phyloP scores from a whole-genome alignment of 2,888 invertebrate genomes.

The Actias luna region DNA sequence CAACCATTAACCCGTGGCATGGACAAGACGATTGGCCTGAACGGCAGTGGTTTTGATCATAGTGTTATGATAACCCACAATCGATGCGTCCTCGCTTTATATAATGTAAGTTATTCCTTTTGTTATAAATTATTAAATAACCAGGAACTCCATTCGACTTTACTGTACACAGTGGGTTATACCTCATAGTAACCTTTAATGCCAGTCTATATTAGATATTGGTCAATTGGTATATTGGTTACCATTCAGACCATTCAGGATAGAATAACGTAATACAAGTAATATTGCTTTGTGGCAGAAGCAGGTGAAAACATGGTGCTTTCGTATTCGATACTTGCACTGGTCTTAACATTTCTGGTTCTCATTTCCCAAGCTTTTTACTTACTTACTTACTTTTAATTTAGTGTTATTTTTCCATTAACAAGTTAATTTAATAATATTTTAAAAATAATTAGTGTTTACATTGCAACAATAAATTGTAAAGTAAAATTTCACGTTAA shows the following conservation, averaged over 20 bases:
- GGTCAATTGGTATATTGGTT: not conserved
- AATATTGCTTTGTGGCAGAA: not conserved
- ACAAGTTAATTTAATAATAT: not conserved
- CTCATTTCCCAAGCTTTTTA: not conserved
- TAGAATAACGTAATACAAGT: not conserved
- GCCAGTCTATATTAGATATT: too few relatives aligned
- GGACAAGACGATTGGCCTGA: constrained; percentile 30
- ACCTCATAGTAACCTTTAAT: too few relatives aligned
- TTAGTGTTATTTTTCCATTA: too few relatives aligned
- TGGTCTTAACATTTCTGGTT: not conserved
- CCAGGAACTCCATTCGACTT: too few relatives aligned
- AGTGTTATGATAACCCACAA: constrained; percentile 51
- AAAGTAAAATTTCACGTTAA: too few relatives aligned
- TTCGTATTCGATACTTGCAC: not conserved
- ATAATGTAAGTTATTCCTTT: constrained; percentile 51
- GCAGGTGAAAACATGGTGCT: not conserved
- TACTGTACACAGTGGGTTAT: too few relatives aligned
- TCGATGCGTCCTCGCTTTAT: constrained; percentile 50
- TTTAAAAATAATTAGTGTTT: not conserved
- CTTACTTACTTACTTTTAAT: too few relatives aligned
- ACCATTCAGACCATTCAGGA: not conserved
- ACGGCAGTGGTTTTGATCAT: constrained; percentile 41
- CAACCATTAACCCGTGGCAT: constrained; percentile 42
- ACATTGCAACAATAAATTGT: not conserved
- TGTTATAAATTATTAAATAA: not conserved